phyloP scores from a whole-genome alignment of 2,113 vertebrate genomes.

The Oreochromis niloticus region DNA sequence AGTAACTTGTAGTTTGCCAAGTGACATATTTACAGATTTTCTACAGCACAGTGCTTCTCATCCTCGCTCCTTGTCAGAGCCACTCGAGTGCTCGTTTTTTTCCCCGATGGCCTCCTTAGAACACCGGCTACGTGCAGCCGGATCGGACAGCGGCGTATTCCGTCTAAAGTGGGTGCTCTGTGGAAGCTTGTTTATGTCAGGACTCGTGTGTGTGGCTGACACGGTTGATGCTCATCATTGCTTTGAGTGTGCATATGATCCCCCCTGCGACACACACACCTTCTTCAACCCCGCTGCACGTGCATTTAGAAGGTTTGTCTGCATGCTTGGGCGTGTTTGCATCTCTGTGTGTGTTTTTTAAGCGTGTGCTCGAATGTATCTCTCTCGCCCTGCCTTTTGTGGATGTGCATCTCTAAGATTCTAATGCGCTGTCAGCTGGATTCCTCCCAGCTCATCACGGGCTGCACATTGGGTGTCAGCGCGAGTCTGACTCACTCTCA shows the following conservation, averaged over 20 bases:
- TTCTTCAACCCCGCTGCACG: not conserved
- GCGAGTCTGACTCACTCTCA: conserved; percentile 67
- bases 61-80: not conserved
- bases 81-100: conserved; percentile 11
- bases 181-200: conserved; percentile 30
- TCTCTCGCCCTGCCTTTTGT: conserved; percentile 24
- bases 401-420: conserved; percentile 41
- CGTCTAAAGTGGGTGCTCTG: not conserved
- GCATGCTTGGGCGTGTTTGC: not conserved
- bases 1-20: conserved; percentile 3
- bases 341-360: not conserved
- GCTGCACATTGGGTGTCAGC: conserved; percentile 63
- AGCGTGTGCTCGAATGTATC: conserved; percentile 14
- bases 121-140: not conserved
- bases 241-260: not conserved
- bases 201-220: not conserved
- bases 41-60: not conserved
- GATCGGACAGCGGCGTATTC: conserved; percentile 1
- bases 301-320: not conserved
- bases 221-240: not conserved
- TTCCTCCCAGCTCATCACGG: conserved; percentile 59
- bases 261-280: not conserved
- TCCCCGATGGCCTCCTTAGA: conserved; percentile 7
- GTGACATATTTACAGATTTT: conserved; percentile 25
- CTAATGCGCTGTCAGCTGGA: conserved; percentile 66